Percentiles rank a stretch among this genome's conserved stretches.
These are phyloP conservation scores for Aotus griseimembra DNA, from an alignment of 2,797 vertebrate genomes.

Conservation along the genomic window DNA sequence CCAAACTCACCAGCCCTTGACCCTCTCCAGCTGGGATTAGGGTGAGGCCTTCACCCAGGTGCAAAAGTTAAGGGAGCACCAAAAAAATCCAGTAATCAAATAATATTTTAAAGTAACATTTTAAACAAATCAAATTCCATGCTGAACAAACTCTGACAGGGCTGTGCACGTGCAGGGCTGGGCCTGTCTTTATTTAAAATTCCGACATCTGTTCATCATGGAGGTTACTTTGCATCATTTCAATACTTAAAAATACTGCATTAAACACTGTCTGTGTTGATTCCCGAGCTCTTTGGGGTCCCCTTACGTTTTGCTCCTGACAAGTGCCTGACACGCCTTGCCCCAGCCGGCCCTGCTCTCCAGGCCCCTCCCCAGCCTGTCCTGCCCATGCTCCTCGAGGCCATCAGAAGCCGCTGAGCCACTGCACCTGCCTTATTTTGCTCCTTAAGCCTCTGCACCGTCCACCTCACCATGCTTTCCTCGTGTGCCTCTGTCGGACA, in stretches of 20 bases:
- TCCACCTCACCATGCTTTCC: accelerated
- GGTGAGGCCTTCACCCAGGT: background rate
- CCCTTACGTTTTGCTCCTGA: background rate
- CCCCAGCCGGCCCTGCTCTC: background rate
- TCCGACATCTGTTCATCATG: background rate
- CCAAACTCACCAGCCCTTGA: background rate
- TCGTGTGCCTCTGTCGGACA: accelerated
- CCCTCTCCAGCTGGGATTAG: background rate
- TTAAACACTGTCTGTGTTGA: background rate
- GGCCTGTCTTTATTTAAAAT: background rate
- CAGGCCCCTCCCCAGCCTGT: background rate
- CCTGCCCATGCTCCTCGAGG: background rate
- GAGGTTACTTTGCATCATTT: background rate
- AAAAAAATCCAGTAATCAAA: background rate
- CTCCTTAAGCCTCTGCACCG: accelerated
- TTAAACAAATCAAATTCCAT: background rate
- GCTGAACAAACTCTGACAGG: background rate
- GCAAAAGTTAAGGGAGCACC: background rate
- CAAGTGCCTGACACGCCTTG: background rate
- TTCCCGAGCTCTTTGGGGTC: background rate
- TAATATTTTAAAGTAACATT: background rate
- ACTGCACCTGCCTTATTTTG: no score
- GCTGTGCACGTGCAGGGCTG: background rate
- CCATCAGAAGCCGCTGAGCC: background rate
- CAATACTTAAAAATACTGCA: background rate